Base-by-base conservation (phyloP, 1,140 invertebrate genomes). In the Zaprionus camerounensis region DNA sequence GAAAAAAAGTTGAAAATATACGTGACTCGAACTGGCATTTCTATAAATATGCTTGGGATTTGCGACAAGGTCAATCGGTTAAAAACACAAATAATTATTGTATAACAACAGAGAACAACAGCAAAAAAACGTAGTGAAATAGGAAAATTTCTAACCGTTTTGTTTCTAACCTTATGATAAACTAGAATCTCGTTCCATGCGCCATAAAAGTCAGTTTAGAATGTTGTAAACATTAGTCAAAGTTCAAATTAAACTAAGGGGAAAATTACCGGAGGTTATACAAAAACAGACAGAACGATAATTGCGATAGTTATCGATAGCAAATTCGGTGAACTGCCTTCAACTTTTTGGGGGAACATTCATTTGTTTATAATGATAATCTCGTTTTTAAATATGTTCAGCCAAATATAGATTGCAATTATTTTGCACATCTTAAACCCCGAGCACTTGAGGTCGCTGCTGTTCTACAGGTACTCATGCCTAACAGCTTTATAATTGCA, bases 11-110 rank as follows among this genome's bases (percentile, higher is more conserved):
- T 53, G 49, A 13, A 22, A 46, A 41, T 64, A 58, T 80, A 80
- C 78, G 78, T 80, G 78, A 72, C 65, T 49, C 22, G 72, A 24
- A 34, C 53, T 38, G 31, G 53, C 55, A 51, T 46, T 59, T 59
- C 31, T 66, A 66, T 66, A 64, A 55, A 72, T 78, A 72, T 62
- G 46, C 67, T 57, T 68, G 57, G 55, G 76, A 78, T 73, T 83
- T 81, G 78, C 56, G 51, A 67, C 74, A 87, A 86, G 83, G 77
- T 86, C 72, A 82, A 65, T 51, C 55, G 69, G 44, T 26, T 56
- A 17, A 36, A 38, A 26, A 22, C 31, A 41, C 12, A 34, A 57
- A 65, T 49, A 46, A 46, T 46, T 46, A 65, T 80, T 57, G 71
- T 61, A 57, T 78, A 46, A 46, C n/a, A 41, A n/a, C 15, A 41